Conservation (phyloP, 2,113 vertebrate species). For the Oreochromis spilurus region DNA sequence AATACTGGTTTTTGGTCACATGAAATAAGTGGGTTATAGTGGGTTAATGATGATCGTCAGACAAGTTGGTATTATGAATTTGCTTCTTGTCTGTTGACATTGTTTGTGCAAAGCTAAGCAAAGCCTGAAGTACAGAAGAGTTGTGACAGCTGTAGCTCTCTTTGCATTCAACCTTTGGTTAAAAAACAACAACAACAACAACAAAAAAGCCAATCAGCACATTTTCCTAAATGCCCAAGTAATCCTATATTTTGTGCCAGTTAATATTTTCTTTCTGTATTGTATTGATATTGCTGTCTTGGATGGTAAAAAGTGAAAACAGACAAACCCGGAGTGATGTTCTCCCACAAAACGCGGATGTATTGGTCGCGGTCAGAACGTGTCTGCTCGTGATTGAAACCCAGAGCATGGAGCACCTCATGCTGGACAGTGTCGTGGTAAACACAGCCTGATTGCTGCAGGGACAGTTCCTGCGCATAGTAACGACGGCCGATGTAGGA, state of each 20-base stretch:
- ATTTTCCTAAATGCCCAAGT: background rate
- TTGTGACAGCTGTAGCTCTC: background rate
- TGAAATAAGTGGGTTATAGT: background rate
- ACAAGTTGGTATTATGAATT: background rate
- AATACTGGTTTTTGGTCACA: background rate
- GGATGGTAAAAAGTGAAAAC: background rate
- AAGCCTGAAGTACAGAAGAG: background rate
- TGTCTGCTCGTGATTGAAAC: slow-evolving; percentile 74
- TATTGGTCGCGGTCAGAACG: slow-evolving; percentile 71
- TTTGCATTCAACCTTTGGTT: background rate
- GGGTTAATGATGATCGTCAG: background rate
- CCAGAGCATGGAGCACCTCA: slow-evolving; percentile 71
- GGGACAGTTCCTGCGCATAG: slow-evolving; percentile 53
- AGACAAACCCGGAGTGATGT: slow-evolving; percentile 57
- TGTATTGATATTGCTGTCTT: background rate
- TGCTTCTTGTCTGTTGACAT: background rate
- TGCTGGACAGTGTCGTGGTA: slow-evolving; percentile 68
- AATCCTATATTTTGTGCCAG: background rate
- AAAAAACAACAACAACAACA: background rate
- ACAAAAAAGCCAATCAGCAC: background rate
- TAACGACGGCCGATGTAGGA: slow-evolving; percentile 64
- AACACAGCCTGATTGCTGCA: slow-evolving; percentile 62
- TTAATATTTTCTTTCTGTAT: background rate
- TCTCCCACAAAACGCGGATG: slow-evolving; percentile 66
- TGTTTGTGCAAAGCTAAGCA: background rate